Evolutionary conservation across 2,113 vertebrate genomes (phyloP), one percentile per base, ranked within the genome.

Genomic region (Rhabdomys dilectus): DNA sequence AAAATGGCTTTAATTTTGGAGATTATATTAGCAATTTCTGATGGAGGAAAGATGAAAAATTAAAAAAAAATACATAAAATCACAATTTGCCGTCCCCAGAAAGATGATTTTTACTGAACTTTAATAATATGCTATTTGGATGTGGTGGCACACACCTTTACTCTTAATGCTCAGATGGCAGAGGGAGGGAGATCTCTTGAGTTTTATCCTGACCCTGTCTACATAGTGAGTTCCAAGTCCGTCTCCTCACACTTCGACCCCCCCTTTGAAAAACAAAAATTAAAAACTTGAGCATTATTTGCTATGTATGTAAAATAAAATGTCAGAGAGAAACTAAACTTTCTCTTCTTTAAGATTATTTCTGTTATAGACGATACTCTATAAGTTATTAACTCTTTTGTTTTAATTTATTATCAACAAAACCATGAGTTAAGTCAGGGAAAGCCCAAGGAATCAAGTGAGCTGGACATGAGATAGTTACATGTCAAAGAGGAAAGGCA

Each of bases 1-100:
- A 87, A 76, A 96, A 78, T 56, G 19, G 3, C 60, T 91, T 86
- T n/a, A 86, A 12, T 36, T 94, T 94, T 81, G 31, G 70, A 94
- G 22, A 72, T 60, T 86, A n/a, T 51, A 29, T 90, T 9, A 34
- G 10, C 29, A 89, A 22, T 66, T 86, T 94, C 48, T 91, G 11
- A 68, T 86, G 60, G 39, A 96, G 64, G 80, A 68, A 84, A 88
- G 48, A 72, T 90, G 73, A 39, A 21, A 72, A 68, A 5, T n/a
- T n/a, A n/a, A n/a, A n/a, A n/a, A n/a, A n/a, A n/a, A n/a, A n/a
- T 51, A 8, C 9, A 1, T 51, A 51, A 51, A 51, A 51, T 51
- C 9, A 51, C 51, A 51, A 51, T 51, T 51, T 51, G 60, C 51
- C 22, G 22, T 82, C 12, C 22, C 56, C 56, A 84, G 6, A 42